A percentile compares a stretch with the other conserved stretches of the same genome.
phyloP scores from a whole-genome alignment of 2,888 invertebrate species.

The Choristoneura rosaceana region DNA sequence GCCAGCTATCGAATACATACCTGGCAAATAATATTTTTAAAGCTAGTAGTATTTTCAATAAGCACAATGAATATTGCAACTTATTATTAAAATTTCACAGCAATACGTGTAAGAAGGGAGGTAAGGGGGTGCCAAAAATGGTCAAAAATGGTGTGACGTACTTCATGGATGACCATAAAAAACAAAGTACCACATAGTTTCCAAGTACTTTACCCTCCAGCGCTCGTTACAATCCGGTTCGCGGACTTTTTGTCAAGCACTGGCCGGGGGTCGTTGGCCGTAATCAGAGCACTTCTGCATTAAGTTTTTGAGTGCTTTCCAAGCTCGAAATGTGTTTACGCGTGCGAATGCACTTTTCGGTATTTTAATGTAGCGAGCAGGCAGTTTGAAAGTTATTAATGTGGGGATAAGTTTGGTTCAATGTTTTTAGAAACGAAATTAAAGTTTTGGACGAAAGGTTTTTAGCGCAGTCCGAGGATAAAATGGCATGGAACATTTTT shows the following conservation, averaged over 20 bases:
- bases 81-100: no score
- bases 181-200: not conserved
- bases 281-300: slow-evolving; percentile 24
- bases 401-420: not conserved
- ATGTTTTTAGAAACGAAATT: not conserved
- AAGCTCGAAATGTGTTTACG: slow-evolving; percentile 6
- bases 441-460: not conserved
- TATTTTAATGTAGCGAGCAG: slow-evolving; percentile 15
- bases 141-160: no score
- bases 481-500: no score
- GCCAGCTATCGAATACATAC: no score
- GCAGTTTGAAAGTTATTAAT: slow-evolving; percentile 4
- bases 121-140: no score
- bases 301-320: slow-evolving; percentile 26
- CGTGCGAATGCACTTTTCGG: slow-evolving; percentile 21
- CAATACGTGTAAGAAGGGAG: no score
- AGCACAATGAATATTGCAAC: no score
- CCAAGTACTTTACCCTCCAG: slow-evolving; percentile 13
- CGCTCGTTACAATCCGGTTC: slow-evolving; percentile 16
- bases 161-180: not conserved
- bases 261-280: slow-evolving; percentile 14
- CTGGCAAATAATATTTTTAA: no score
- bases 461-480: no score
- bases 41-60: no score
- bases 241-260: slow-evolving; percentile 19